These are phyloP conservation scores for Aspidoscelis tigris DNA, from an alignment of 2,113 vertebrate species.

Conservation along the genomic window DNA sequence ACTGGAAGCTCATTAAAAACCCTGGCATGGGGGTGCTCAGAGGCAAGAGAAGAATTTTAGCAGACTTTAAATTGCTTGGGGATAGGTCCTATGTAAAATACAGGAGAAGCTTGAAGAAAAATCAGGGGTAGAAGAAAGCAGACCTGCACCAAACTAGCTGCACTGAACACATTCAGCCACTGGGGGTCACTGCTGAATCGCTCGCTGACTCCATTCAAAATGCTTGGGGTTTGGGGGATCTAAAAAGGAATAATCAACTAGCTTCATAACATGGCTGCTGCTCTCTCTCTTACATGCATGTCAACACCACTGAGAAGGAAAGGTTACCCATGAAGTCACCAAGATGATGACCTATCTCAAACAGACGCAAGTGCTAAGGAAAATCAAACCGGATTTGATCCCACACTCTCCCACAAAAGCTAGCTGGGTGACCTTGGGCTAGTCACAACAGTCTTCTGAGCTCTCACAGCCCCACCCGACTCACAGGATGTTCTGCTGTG, in stretches of 20 bases:
- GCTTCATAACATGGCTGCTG: background rate
- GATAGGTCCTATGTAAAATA: too few relatives aligned
- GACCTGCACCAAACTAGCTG: slow-evolving; percentile 28
- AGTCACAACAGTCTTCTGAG: too few relatives aligned
- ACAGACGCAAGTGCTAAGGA: background rate
- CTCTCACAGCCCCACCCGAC: too few relatives aligned
- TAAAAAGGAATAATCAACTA: background rate
- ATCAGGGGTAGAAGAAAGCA: background rate
- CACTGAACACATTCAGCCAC: slow-evolving; percentile 57
- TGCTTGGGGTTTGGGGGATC: background rate
- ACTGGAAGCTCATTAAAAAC: too few relatives aligned
- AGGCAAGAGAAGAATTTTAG: too few relatives aligned
- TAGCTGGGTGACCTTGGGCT: too few relatives aligned
- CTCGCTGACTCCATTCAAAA: slow-evolving; percentile 13
- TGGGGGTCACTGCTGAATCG: slow-evolving; percentile 70
- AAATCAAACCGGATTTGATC: background rate
- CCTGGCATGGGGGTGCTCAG: too few relatives aligned
- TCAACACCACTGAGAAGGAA: background rate
- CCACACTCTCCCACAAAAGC: too few relatives aligned
- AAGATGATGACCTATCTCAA: background rate
- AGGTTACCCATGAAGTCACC: background rate
- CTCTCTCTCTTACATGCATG: accelerated
- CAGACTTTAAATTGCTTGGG: too few relatives aligned
- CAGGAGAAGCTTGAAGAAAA: accelerated
- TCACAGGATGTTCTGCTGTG: too few relatives aligned